Conservation (phyloP, 64 coral and sea anemone genomes). For the Catalaphyllia jardinei region DNA sequence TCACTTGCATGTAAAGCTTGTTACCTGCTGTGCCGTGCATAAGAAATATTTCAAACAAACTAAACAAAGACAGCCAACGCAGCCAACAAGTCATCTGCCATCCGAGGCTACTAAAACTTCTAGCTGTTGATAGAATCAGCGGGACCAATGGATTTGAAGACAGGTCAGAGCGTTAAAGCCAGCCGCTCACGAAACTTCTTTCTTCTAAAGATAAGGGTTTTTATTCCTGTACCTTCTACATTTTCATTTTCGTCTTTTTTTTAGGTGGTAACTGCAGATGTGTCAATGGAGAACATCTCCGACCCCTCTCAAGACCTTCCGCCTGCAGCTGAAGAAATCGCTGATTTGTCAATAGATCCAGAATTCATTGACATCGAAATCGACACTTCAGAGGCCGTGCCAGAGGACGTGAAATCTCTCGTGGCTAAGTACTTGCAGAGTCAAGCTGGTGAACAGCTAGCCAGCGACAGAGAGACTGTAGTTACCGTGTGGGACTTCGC, state of each 20-base stretch:
- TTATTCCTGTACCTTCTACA: neutral
- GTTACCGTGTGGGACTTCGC: slow-evolving; percentile 79
- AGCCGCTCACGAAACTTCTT: no score
- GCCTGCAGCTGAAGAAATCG: neutral
- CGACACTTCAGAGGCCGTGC: slow-evolving; percentile 38
- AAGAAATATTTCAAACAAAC: no score
- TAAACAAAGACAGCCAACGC: no score
- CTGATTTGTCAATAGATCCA: slow-evolving; percentile 12
- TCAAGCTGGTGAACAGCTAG: slow-evolving; percentile 26
- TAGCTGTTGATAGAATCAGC: no score
- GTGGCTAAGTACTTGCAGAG: slow-evolving; percentile 59
- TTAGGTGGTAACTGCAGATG: neutral
- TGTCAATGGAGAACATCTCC: neutral
- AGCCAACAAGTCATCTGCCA: no score
- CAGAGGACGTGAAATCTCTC: slow-evolving; percentile 51
- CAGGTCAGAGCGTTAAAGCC: no score
- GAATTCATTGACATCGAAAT: slow-evolving; percentile 36
- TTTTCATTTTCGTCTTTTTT: neutral
- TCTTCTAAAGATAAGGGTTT: neutral
- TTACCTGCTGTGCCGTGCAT: no score
- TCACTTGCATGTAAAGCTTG: no score
- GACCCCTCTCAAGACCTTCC: neutral
- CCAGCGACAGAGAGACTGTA: slow-evolving; percentile 45
- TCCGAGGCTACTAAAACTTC: no score
- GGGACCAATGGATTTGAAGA: no score